A percentile compares a stretch with the other conserved stretches of the same genome.
These are phyloP conservation scores for Alentia gelatinosa DNA, from an alignment of 2,888 invertebrate genomes.

Conservation along the genomic window DNA sequence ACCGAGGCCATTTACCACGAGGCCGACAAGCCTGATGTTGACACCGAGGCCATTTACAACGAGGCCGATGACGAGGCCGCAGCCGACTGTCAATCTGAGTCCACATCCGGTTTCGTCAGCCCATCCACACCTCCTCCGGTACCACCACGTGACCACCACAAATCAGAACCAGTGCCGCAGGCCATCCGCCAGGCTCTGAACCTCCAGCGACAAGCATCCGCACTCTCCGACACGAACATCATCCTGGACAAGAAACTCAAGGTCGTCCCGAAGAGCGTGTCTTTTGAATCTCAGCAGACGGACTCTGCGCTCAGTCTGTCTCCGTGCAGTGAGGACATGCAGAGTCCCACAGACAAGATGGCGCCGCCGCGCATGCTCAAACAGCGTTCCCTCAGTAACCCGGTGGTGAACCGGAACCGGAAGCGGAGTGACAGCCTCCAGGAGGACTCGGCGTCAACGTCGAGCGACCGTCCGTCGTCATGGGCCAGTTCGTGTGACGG, in stretches of 20 bases:
- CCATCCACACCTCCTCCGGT: background rate
- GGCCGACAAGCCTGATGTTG: background rate
- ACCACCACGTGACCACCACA: slow-evolving; percentile 21
- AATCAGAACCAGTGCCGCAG: slow-evolving; percentile 3
- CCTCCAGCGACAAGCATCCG: background rate
- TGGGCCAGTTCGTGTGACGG: slow-evolving; percentile 52
- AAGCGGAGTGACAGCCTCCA: background rate
- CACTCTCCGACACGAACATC: slow-evolving; percentile 8
- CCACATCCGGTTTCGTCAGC: background rate
- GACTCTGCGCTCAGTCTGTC: slow-evolving; percentile 16
- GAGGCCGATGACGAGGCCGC: slow-evolving; percentile 27
- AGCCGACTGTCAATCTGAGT: background rate
- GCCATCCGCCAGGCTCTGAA: slow-evolving; percentile 1
- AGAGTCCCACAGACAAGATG: background rate
- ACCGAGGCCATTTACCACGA: slow-evolving; percentile 50
- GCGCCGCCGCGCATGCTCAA: background rate
- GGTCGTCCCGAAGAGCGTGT: slow-evolving; percentile 23
- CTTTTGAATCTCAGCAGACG: background rate
- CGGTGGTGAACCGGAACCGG: background rate
- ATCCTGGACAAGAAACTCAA: slow-evolving; percentile 55
- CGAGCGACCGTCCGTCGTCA: slow-evolving; percentile 33
- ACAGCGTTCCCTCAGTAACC: slow-evolving; percentile 18
- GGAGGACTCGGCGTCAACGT: slow-evolving; percentile 19
- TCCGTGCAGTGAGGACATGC: slow-evolving; percentile 28
- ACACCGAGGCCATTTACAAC: background rate